Percentiles rank a stretch among this genome's conserved stretches.
These are phyloP conservation scores for Xyrauchen texanus DNA, from an alignment of 2,113 vertebrate species.

Conservation along the genomic window DNA sequence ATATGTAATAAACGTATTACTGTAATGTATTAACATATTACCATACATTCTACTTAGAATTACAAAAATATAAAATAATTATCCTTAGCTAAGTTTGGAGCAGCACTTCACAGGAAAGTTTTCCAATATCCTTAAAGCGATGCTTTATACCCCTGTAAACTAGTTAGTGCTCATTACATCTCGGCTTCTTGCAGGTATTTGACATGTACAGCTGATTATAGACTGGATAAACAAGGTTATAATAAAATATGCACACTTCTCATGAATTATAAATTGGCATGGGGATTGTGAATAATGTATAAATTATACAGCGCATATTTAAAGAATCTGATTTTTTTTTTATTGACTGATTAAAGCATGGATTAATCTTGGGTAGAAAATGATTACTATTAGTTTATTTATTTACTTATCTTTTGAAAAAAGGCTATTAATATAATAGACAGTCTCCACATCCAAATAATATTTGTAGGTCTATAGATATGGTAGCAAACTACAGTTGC, in stretches of 20 bases:
- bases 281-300: conserved; percentile 76
- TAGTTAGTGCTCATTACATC: conserved; percentile 35
- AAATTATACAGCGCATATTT: conserved; percentile 74
- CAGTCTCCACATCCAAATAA: not conserved
- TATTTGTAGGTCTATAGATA: too few species aligned
- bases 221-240: conserved; percentile 59
- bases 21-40: not conserved
- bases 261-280: conserved; percentile 70
- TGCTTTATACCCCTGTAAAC: not conserved
- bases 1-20: not conserved
- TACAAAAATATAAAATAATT: not conserved
- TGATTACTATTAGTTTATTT: conserved; percentile 60
- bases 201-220: conserved; percentile 52
- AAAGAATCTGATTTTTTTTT: conserved; percentile 79
- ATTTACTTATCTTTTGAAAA: not conserved
- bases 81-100: not conserved
- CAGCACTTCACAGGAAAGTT: not conserved
- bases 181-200: conserved; percentile 44
- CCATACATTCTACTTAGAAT: not conserved
- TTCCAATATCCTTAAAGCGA: not conserved
- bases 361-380: conserved; percentile 74
- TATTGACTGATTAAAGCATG: conserved; percentile 74
- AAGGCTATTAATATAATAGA: not conserved
- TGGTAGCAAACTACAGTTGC: too few species aligned
- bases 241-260: conserved; percentile 64